A percentile compares a stretch with the other conserved stretches of the same genome.
Evolutionary conservation across 2,113 vertebrate species (phyloP).

Genomic region (Zapornia atra): DNA sequence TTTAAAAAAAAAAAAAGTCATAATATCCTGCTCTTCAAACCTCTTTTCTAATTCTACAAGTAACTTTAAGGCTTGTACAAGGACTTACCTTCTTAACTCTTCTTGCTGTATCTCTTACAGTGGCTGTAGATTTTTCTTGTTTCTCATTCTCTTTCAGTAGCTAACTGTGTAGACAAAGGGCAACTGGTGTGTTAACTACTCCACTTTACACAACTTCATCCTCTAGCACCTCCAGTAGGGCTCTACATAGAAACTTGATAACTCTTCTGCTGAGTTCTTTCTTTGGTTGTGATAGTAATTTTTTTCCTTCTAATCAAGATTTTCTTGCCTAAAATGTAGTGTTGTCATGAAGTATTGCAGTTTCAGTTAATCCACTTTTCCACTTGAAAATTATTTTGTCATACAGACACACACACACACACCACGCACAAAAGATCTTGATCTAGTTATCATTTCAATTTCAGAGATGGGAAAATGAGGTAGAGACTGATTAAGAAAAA

Average conservation of each 20-base stretch:
- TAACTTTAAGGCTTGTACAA: background rate
- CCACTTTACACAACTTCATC: background rate
- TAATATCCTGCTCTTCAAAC: background rate
- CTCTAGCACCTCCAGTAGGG: background rate
- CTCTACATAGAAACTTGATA: background rate
- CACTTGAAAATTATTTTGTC: background rate
- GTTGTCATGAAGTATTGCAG: background rate
- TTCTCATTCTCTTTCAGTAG: background rate
- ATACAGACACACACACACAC: background rate
- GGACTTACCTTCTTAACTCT: background rate
- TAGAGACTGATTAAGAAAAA: background rate
- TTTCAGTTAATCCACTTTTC: background rate
- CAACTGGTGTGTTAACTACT: background rate
- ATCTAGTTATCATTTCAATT: background rate
- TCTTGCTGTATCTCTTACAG: background rate
- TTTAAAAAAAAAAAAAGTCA: background rate
- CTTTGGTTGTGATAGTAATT: background rate
- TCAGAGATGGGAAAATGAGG: background rate
- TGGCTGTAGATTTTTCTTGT: background rate
- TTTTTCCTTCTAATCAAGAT: background rate
- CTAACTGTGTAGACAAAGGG: background rate
- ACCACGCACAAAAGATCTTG: background rate
- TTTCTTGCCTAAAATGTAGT: background rate
- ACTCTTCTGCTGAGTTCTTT: background rate
- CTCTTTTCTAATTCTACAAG: background rate